Evolutionary conservation across 2,113 vertebrate species (phyloP).

Genomic region (Tringa solitaria): DNA sequence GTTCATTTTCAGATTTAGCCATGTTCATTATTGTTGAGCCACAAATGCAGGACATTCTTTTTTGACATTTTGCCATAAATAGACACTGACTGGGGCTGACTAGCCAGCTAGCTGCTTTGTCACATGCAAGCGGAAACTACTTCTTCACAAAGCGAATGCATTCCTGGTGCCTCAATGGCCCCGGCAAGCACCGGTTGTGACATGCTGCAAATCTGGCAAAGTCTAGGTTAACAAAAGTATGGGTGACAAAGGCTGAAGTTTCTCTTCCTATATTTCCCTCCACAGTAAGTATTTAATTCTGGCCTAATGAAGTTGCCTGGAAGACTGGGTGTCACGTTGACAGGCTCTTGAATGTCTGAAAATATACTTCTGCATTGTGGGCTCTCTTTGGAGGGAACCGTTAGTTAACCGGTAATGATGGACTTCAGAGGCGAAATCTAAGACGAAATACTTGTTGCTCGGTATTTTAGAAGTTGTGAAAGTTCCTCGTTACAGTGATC

Average conservation of each 20-base stretch:
- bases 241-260: slow-evolving; percentile 79
- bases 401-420: slow-evolving; percentile 66
- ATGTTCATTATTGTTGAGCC: slow-evolving; percentile 95
- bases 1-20: slow-evolving; percentile 97
- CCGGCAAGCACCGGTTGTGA: slow-evolving; percentile 71
- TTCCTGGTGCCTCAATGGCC: slow-evolving; percentile 77
- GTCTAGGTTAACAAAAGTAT: slow-evolving; percentile 79
- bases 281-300: slow-evolving; percentile 73
- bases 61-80: slow-evolving; percentile 98
- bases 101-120: slow-evolving; percentile 95
- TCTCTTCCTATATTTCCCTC: slow-evolving; percentile 75
- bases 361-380: slow-evolving; percentile 67
- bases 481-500: not conserved
- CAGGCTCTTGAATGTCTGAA: slow-evolving; percentile 72
- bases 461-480: slow-evolving; percentile 32
- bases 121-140: slow-evolving; percentile 90
- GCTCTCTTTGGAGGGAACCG: slow-evolving; percentile 47
- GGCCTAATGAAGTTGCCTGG: slow-evolving; percentile 73
- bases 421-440: slow-evolving; percentile 18
- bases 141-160: slow-evolving; percentile 76
- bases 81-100: slow-evolving; percentile 98
- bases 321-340: slow-evolving; percentile 70
- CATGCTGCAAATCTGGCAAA: slow-evolving; percentile 74
- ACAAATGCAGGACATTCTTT: slow-evolving; percentile 99
- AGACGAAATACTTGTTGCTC: slow-evolving; percentile 4